phyloP scores from a whole-genome alignment of 2,113 vertebrate species.

The Paramisgurnus dabryanus region DNA sequence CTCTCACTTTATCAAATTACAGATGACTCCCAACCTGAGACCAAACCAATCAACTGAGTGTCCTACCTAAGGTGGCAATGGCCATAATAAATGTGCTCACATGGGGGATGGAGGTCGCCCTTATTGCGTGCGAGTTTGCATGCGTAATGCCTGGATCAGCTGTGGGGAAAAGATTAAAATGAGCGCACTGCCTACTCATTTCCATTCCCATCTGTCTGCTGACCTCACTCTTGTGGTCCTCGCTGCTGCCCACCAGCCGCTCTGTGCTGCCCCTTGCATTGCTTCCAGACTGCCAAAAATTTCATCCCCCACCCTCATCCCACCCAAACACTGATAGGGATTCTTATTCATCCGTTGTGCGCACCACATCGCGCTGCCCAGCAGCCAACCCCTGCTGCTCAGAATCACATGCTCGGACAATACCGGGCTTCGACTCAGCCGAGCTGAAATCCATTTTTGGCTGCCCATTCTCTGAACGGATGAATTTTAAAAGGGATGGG shows the following conservation, averaged over 20 bases:
- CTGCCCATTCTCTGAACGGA: conserved; percentile 68
- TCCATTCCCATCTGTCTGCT: conserved; percentile 79
- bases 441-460: conserved; percentile 55
- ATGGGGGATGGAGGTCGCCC: conserved; percentile 43
- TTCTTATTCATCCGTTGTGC: conserved; percentile 29
- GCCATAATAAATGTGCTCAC: conserved; percentile 34
- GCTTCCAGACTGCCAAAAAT: conserved; percentile 6
- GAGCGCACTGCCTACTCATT: conserved; percentile 70
- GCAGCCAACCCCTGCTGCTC: conserved; percentile 5
- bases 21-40: conserved; percentile 66
- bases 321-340: conserved; percentile 20
- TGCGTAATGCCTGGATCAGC: conserved; percentile 72
- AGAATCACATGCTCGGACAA: conserved; percentile 32
- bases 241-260: not conserved
- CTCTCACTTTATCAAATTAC: conserved; percentile 54
- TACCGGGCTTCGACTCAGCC: conserved; percentile 6
- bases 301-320: not conserved
- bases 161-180: conserved; percentile 74
- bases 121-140: conserved; percentile 66
- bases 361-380: not conserved
- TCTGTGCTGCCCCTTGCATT: not conserved
- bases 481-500: conserved; percentile 70
- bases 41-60: conserved; percentile 60
- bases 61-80: conserved; percentile 45
- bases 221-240: conserved; percentile 67